Conservation (phyloP, 2,888 invertebrate genomes). For the Ennomos erosarius region DNA sequence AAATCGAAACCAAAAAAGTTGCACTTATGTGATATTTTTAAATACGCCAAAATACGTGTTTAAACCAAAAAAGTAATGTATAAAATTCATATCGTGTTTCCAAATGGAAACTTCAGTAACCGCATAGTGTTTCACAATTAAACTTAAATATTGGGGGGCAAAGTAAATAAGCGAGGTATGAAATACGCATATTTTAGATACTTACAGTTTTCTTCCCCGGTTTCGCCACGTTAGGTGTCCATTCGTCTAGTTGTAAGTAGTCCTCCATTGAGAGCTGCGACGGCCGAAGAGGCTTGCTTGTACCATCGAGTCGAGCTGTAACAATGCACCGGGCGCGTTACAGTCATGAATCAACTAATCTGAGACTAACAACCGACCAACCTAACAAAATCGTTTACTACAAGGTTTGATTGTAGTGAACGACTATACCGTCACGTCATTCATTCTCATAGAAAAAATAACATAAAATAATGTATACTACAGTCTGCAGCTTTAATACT, state of each 20-base stretch:
- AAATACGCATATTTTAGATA: constrained; percentile 45
- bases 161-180: constrained; percentile 4
- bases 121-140: neutral
- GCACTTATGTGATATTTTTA: too few relatives aligned
- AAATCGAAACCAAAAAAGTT: too few relatives aligned
- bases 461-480: constrained; percentile 3
- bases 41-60: neutral
- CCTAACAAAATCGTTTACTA: too few relatives aligned
- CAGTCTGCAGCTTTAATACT: constrained; percentile 1
- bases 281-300: constrained; percentile 89
- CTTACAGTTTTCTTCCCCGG: constrained; percentile 96
- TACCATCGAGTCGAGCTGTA: constrained; percentile 97
- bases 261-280: constrained; percentile 94
- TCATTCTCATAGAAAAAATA: too few relatives aligned
- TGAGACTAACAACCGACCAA: too few relatives aligned
- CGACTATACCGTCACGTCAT: too few relatives aligned
- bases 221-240: constrained; percentile 85
- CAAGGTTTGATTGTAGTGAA: neutral
- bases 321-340: constrained; percentile 63
- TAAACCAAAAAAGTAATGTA: neutral
- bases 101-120: constrained; percentile 7
- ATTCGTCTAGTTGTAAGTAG: constrained; percentile 95
- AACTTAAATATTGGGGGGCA: neutral
- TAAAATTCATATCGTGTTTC: neutral
- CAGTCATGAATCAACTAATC: neutral